phyloP scores from a whole-genome alignment of 2,888 invertebrate species.

The Lumbricus terrestris region DNA sequence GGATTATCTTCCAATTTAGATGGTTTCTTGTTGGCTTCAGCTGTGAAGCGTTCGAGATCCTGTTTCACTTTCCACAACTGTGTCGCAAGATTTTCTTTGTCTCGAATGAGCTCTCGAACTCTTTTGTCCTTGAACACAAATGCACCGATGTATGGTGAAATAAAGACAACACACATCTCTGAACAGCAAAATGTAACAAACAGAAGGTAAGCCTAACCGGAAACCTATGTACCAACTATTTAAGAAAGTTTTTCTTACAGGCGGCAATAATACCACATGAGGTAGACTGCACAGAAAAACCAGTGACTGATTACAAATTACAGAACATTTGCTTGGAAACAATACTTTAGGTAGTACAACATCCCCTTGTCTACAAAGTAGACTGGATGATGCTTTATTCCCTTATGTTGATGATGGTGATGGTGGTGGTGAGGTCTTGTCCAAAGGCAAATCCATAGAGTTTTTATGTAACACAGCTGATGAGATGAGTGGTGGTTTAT shows the following conservation, averaged over 20 bases:
- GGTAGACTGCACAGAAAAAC: background rate
- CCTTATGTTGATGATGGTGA: background rate
- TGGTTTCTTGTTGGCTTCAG: background rate
- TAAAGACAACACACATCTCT: background rate
- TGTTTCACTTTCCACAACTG: conserved; percentile 49
- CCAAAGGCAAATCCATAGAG: no score
- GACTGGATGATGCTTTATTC: background rate
- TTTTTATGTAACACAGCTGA: no score
- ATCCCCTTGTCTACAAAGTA: background rate
- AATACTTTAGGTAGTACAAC: background rate
- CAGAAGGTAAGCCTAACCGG: background rate
- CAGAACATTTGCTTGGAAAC: no score
- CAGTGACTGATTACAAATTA: background rate
- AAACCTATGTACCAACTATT: background rate
- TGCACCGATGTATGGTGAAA: background rate
- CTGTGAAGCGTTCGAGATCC: conserved; percentile 38
- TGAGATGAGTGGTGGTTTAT: no score
- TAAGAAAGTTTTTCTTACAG: background rate
- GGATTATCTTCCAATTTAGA: background rate
- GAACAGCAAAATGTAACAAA: background rate
- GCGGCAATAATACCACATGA: background rate
- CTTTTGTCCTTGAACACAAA: conserved; percentile 21
- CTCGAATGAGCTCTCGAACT: conserved; percentile 44
- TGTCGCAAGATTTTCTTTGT: conserved; percentile 50
- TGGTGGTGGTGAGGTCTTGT: no score